Conservation (phyloP, 2,797 vertebrate genomes). For the Craterocephalus amniculus region DNA sequence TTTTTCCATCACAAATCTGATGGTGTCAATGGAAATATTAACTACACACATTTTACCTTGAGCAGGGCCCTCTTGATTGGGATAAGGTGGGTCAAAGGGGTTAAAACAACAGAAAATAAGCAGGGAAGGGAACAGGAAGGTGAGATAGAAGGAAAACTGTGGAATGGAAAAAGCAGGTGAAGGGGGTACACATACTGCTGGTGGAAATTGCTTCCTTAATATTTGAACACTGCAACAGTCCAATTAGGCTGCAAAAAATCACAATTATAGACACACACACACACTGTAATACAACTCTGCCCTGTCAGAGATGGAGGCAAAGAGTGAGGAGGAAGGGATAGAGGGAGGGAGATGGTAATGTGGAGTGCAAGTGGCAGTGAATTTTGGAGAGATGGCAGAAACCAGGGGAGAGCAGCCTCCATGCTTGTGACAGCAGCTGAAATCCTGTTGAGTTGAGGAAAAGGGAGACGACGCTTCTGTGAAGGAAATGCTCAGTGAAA, state of each 20-base stretch:
- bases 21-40: conserved; percentile 4
- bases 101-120: conserved; percentile 12
- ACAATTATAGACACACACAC: conserved; percentile 38
- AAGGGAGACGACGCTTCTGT: conserved; percentile 58
- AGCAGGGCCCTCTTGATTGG: neutral
- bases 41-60: conserved; percentile 13
- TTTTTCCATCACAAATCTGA: conserved; percentile 14
- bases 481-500: conserved; percentile 46
- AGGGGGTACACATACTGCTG: conserved; percentile 19
- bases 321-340: conserved; percentile 43
- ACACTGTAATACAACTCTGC: conserved; percentile 30
- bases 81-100: conserved; percentile 6
- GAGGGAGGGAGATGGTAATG: conserved; percentile 53
- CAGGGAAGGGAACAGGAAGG: neutral
- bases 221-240: conserved; percentile 62
- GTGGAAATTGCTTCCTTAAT: conserved; percentile 55
- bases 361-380: conserved; percentile 68
- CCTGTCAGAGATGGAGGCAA: conserved; percentile 48
- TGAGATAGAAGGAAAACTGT: conserved; percentile 6
- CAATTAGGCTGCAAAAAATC: conserved; percentile 71
- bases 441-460: conserved; percentile 61
- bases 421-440: conserved; percentile 64
- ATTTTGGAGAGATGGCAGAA: conserved; percentile 70
- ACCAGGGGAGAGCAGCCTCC: conserved; percentile 60
- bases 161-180: conserved; percentile 32